Conservation (phyloP, 2,113 vertebrate species). For the Ciconia boyciana region DNA sequence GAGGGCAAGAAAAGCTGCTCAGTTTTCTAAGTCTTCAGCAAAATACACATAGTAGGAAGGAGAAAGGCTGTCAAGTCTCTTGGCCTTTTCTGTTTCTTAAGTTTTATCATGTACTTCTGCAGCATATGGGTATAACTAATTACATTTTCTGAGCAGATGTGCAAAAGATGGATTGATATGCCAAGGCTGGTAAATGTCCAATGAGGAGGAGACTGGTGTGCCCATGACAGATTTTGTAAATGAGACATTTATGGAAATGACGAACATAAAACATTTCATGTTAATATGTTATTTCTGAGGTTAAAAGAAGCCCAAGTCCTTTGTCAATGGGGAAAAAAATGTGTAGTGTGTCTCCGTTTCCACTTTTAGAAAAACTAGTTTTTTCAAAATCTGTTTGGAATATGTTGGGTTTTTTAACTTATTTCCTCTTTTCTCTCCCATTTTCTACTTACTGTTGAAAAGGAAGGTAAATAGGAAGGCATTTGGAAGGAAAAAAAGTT, state of each 20-base stretch:
- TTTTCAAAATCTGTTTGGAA: background rate
- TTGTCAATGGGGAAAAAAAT: background rate
- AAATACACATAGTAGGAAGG: background rate
- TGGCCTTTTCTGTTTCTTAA: constrained; percentile 9
- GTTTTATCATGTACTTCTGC: constrained; percentile 28
- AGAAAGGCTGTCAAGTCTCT: background rate
- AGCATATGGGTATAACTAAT: constrained; percentile 58
- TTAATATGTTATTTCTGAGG: background rate
- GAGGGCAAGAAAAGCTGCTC: constrained; percentile 13
- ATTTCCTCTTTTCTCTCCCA: background rate
- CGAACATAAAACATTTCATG: background rate
- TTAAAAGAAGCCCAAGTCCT: constrained; percentile 1
- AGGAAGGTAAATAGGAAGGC: background rate
- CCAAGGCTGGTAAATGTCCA: constrained; percentile 55
- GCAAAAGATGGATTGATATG: constrained; percentile 53
- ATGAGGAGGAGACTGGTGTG: constrained; percentile 28
- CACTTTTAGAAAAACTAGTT: background rate
- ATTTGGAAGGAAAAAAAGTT: background rate
- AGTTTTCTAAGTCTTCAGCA: background rate
- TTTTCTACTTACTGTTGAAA: background rate
- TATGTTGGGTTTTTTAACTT: background rate
- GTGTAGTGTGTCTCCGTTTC: background rate
- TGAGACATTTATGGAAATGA: constrained; percentile 29
- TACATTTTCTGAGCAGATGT: constrained; percentile 57
- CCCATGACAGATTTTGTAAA: constrained; percentile 45